phyloP scores from a whole-genome alignment of 2,113 vertebrate genomes.

The Urocolius indicus region DNA sequence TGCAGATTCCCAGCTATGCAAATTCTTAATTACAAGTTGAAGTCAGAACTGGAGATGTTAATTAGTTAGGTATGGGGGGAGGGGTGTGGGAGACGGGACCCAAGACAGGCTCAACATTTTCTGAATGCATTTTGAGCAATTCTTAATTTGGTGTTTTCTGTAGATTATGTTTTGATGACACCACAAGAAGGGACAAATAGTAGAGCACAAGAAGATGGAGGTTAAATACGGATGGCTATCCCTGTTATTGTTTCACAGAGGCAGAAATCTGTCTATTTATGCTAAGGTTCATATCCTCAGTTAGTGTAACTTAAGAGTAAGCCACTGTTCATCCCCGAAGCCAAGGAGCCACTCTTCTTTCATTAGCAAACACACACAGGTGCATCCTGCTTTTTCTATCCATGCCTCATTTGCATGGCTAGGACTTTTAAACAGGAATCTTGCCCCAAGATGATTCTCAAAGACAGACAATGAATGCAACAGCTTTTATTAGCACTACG shows the following conservation, averaged over 20 bases:
- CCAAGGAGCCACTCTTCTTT: not conserved
- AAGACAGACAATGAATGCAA: not conserved
- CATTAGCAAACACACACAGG: not conserved
- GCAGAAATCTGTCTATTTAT: not conserved
- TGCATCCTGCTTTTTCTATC: not conserved
- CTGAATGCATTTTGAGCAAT: not conserved
- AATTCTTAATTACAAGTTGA: not conserved
- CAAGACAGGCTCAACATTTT: not conserved
- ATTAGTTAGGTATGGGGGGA: not conserved
- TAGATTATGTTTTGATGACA: not conserved
- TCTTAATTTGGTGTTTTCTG: not conserved
- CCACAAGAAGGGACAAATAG: not conserved
- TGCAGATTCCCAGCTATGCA: not conserved
- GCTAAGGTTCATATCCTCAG: not conserved
- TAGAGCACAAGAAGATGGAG: not conserved
- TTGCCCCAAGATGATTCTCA: not conserved
- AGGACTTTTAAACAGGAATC: not conserved
- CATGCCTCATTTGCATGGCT: not conserved
- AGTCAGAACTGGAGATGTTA: not conserved
- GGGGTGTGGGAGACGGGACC: not conserved
- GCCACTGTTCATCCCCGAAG: not conserved
- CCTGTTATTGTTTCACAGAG: not conserved
- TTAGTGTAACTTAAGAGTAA: not conserved
- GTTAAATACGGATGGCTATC: not conserved
- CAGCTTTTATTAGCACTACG: not conserved